Evolutionary conservation across 2,888 invertebrate species (phyloP), one percentile per base, ranked within the genome.

Genomic region (Aphodius granarius): DNA sequence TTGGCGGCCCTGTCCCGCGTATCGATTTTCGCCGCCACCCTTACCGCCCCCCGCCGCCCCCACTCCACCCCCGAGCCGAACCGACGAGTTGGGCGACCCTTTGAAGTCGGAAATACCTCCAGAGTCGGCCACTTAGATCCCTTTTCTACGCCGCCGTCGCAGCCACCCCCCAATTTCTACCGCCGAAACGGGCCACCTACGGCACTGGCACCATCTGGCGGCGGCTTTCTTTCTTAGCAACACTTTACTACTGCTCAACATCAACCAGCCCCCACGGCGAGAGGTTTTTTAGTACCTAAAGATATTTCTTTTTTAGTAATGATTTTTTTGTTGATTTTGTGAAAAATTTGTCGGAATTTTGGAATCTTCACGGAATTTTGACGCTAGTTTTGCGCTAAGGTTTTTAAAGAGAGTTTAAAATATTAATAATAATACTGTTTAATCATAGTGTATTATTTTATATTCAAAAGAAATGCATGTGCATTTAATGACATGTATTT

Each of bases 71-170:
- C 77, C 78, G 78, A 74, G 71, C 78, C 78, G 77, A 79, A 78
- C 79, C 79, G 76, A 76, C 76, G 63, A 22, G 77, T 79, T 78
- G 78, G 80, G 79, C 76, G 79, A 80, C 80, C 80, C 81, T 81
- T 81, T 81, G 81, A 81, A 81, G 81, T 81, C 79, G 79, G 79
- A 79, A 79, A 81, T 81, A 81, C 81, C 81, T 81, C 81, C 80
- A 80, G 79, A 81, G 79, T 80, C 79, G 77, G 77, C 79, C 80
- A 80, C 80, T 80, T 80, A 78, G 76, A 66, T 77, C 77, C 78
- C 43, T 43, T 43, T 43, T 43, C 43, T 43, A 43, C 43, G 43
- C 43, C 43, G 43, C 43, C 43, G 43, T 43, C 43, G 43, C 43
- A 43, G 43, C 43, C 9, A 43, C 43, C 43, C 23, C 43, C 43